Evolutionary conservation across 1,140 invertebrate species (phyloP).

Genomic region (Chironomus tepperi): DNA sequence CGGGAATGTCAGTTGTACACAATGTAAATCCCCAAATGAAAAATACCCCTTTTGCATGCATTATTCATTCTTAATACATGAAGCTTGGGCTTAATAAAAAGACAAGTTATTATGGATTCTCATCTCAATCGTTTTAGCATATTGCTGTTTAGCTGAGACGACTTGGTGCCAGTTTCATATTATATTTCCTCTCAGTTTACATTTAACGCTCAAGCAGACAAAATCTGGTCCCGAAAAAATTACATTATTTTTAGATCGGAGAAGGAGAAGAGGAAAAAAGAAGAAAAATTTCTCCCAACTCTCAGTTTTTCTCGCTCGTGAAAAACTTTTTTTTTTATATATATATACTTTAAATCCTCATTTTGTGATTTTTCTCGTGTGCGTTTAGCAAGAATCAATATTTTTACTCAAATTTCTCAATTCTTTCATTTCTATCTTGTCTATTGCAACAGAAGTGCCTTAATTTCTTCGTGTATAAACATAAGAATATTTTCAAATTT

Average conservation of each 20-base stretch:
- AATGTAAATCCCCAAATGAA: background rate
- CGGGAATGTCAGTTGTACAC: background rate
- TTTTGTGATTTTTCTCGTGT: constrained; percentile 13
- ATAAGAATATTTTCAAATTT: background rate
- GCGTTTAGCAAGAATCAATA: background rate
- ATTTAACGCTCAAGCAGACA: background rate
- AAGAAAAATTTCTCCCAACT: background rate
- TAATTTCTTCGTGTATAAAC: background rate
- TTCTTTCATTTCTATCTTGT: background rate
- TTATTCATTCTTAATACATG: background rate
- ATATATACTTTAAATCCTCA: background rate
- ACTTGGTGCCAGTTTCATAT: background rate
- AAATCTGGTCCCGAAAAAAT: constrained; percentile 5
- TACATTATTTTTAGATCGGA: background rate
- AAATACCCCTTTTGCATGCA: background rate
- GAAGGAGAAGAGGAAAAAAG: background rate
- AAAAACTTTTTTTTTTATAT: background rate
- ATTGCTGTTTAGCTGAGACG: background rate
- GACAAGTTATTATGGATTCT: background rate
- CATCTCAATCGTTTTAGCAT: background rate
- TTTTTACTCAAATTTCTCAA: background rate
- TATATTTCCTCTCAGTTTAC: background rate
- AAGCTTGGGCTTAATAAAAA: background rate
- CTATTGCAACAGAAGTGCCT: background rate
- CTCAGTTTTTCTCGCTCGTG: background rate